Conservation (phyloP, 1,140 invertebrate species). For the Orius insidiosus region DNA sequence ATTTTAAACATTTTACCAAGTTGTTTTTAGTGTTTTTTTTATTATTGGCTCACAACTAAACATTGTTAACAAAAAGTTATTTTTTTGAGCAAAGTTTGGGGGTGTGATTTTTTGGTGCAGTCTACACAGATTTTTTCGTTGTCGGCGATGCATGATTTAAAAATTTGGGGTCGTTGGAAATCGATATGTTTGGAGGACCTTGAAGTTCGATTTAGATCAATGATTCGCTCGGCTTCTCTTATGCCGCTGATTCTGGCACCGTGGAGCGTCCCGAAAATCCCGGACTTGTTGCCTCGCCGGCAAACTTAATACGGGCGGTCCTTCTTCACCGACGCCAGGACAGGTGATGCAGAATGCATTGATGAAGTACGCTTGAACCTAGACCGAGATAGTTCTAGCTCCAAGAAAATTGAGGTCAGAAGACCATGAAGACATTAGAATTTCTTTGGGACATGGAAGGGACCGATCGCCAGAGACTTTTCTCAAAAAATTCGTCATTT, state of each 20-base stretch:
- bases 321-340: slow-evolving; percentile 16
- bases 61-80: too few species aligned
- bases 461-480: slow-evolving; percentile 46
- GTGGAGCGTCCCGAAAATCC: slow-evolving; percentile 57
- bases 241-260: slow-evolving; percentile 64
- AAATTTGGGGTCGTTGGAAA: too few species aligned
- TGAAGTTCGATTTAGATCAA: slow-evolving; percentile 21
- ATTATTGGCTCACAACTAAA: too few species aligned
- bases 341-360: slow-evolving; percentile 4
- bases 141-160: too few species aligned
- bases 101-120: too few species aligned
- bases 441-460: slow-evolving; percentile 43
- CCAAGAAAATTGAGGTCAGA: slow-evolving; percentile 54
- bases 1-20: too few species aligned
- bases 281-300: slow-evolving; percentile 71
- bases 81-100: too few species aligned
- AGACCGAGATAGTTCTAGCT: slow-evolving; percentile 50
- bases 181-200: slow-evolving; percentile 5
- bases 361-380: slow-evolving; percentile 34
- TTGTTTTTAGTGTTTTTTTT: too few species aligned
- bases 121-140: too few species aligned
- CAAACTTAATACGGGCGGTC: slow-evolving; percentile 52
- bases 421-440: slow-evolving; percentile 50
- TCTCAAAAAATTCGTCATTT: slow-evolving; percentile 40
- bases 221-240: slow-evolving; percentile 58